Evolutionary conservation across 1,140 invertebrate species (phyloP).

Genomic region (Drosophila hydei): DNA sequence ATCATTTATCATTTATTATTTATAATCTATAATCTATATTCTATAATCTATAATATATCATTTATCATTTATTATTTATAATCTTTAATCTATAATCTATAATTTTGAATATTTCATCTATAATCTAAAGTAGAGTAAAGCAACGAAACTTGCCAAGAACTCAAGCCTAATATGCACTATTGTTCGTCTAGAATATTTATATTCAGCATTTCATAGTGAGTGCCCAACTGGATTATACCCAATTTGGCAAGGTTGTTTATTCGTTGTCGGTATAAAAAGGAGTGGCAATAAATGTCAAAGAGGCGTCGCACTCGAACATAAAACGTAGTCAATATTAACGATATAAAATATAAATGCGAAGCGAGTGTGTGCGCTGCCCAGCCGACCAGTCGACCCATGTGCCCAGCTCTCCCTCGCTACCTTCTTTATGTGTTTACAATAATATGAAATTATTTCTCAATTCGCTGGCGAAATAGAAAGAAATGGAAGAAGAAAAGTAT

Average conservation of each 20-base stretch:
- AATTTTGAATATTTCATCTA: too few relatives aligned
- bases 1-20: too few relatives aligned
- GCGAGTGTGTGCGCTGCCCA: constrained; percentile 15
- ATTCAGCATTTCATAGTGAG: too few relatives aligned
- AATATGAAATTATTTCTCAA: constrained; percentile 80
- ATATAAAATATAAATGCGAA: constrained; percentile 45
- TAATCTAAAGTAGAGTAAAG: too few relatives aligned
- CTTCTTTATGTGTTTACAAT: constrained; percentile 56
- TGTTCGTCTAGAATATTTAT: too few relatives aligned
- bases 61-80: too few relatives aligned
- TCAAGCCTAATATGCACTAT: too few relatives aligned
- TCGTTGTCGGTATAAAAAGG: constrained; percentile 31
- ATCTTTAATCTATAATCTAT: too few relatives aligned
- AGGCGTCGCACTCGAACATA: constrained; percentile 44
- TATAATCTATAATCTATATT: too few relatives aligned
- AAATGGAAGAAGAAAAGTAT: neutral
- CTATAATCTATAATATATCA: too few relatives aligned
- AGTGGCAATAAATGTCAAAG: constrained; percentile 73
- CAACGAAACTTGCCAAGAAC: too few relatives aligned
- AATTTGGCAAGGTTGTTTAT: neutral
- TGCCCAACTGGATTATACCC: neutral
- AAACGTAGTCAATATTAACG: constrained; percentile 48
- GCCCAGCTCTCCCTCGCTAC: neutral
- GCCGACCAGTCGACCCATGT: constrained; percentile 5
- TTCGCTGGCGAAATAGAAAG: constrained; percentile 41